A percentile compares a stretch with the other conserved stretches of the same genome.
phyloP scores from a whole-genome alignment of 1,140 invertebrate species.

The Drosophila bipectinata region DNA sequence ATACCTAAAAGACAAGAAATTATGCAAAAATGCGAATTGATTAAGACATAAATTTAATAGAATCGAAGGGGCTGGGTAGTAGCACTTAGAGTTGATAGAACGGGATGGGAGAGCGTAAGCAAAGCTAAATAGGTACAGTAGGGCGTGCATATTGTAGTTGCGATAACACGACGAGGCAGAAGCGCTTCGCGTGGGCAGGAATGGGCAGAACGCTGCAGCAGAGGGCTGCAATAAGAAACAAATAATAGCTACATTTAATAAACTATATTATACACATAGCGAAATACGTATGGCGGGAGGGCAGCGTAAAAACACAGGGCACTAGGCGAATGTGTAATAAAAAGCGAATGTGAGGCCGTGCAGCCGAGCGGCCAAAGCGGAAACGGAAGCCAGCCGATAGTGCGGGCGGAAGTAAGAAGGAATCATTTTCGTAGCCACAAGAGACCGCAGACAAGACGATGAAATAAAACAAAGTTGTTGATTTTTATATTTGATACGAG shows the following conservation, averaged over 20 bases:
- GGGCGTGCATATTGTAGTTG: slow-evolving; percentile 70
- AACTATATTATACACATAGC: slow-evolving; percentile 75
- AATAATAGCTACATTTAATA: slow-evolving; percentile 79
- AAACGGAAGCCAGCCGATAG: slow-evolving; percentile 18
- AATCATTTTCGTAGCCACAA: slow-evolving; percentile 72
- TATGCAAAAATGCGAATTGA: slow-evolving; percentile 78
- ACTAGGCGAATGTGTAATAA: slow-evolving; percentile 17
- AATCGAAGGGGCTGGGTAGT: slow-evolving; percentile 44
- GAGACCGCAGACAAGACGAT: slow-evolving; percentile 57
- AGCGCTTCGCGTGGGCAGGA: slow-evolving; percentile 47
- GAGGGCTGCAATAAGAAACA: slow-evolving; percentile 49
- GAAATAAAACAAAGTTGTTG: slow-evolving; percentile 76
- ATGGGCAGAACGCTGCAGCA: neutral
- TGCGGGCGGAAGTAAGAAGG: slow-evolving; percentile 26
- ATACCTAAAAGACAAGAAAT: slow-evolving; percentile 82
- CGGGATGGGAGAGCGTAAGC: slow-evolving; percentile 12
- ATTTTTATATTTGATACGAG: slow-evolving; percentile 84
- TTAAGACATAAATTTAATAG: slow-evolving; percentile 74
- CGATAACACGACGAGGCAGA: slow-evolving; percentile 64
- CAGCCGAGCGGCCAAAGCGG: neutral
- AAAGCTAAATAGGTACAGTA: slow-evolving; percentile 63
- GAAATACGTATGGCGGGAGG: slow-evolving; percentile 57
- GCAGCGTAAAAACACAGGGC: slow-evolving; percentile 8
- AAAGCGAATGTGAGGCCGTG: slow-evolving; percentile 13
- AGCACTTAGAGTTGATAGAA: slow-evolving; percentile 27